Base-by-base conservation (phyloP, 2,888 invertebrate species). In the Nymphalis urticae region DNA sequence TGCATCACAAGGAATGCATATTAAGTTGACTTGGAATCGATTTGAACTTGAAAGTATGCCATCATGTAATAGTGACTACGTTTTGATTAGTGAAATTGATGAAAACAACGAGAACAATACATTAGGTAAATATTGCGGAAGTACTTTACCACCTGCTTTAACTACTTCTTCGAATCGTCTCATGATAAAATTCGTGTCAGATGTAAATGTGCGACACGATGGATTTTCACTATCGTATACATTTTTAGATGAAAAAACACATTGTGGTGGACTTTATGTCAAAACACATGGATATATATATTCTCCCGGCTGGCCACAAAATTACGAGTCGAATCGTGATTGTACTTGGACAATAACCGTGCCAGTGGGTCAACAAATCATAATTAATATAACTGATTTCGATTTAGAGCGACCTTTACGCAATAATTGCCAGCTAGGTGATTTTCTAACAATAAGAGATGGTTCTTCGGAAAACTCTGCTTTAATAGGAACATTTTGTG, bases 271-370 rank as follows among this genome's bases (percentile, higher is more conserved):
- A 0, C 93, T 93, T 54, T 95, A 94, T 75, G 93, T 94, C 48
- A 94, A 95, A 48, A 80, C 93, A 32, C 93, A 93, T 48, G 98
- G 98, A 1, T 84, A 93, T 9, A 93, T 98, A 16, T 94, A 90
- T 75, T 96, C 97, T 7, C 98, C 98, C 0, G 94, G 95, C 62
- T 98, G 95, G 93, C 98, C 98, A 0, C 77, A 90, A 0, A 79
- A 85, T 17, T 98, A 98, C 83, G 95, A 96, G 4, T 83, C 88
- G 2, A 93, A 94, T 75, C 93, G 94, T 71, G 94, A 96, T 70
- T 99, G 98, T 82, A 89, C 89, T n/a, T 99, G 98, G 98, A 90
- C 93, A 0, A 95, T 98, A 67, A 94, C 93, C 19, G 96, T 94
- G 0, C 93, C 95, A 0, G 85, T 89, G 9, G 96, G 95, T 1